Evolutionary conservation across 1,140 invertebrate genomes (phyloP).

Genomic region (Brachionus rubens): DNA sequence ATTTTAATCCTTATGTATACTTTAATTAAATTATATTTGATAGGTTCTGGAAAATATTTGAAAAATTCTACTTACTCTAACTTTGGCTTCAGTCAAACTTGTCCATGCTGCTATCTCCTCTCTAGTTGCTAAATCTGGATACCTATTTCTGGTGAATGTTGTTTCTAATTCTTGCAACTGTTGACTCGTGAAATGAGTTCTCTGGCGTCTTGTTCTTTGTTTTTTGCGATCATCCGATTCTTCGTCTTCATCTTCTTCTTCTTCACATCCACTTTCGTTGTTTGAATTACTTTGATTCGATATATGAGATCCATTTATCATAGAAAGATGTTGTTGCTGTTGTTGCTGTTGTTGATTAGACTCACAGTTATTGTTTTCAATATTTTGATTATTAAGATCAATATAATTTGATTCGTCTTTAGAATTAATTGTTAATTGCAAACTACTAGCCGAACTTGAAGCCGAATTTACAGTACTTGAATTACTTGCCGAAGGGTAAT

Average conservation of each 20-base stretch:
- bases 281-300: no score
- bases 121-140: slow-evolving; percentile 95
- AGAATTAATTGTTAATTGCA: not conserved
- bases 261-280: no score
- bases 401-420: not conserved
- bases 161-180: slow-evolving; percentile 65
- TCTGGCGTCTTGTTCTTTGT: slow-evolving; percentile 57
- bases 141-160: slow-evolving; percentile 91
- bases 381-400: not conserved
- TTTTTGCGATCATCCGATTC: slow-evolving; percentile 46
- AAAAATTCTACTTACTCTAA: slow-evolving; percentile 86
- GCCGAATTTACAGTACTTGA: not conserved
- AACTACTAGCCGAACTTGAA: not conserved
- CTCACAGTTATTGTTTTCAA: not conserved
- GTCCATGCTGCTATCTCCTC: slow-evolving; percentile 99
- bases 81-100: slow-evolving; percentile 91
- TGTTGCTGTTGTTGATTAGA: not conserved
- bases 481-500: not conserved
- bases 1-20: slow-evolving; percentile 30
- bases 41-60: not conserved
- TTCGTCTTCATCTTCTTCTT: no score
- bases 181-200: slow-evolving; percentile 61
- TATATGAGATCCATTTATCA: not conserved
- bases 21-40: slow-evolving; percentile 4
- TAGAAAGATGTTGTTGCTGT: not conserved